Evolutionary conservation across 2,888 invertebrate genomes (phyloP).

Genomic region (Hecatera dysodea): DNA sequence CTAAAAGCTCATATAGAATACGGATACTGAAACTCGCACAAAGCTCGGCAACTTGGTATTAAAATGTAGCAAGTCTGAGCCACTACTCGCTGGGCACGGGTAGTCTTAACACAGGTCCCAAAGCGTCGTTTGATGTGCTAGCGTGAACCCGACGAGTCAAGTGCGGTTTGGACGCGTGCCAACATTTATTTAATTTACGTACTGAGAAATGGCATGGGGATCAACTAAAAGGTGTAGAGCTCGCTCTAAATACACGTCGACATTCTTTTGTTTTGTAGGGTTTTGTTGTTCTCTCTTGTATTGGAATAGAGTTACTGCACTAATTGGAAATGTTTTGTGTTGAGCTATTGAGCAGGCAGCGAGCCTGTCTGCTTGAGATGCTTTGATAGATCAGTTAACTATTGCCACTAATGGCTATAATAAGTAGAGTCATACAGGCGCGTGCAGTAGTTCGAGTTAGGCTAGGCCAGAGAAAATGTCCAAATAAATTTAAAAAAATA

Average conservation of each 20-base stretch:
- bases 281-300: not conserved
- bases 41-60: too few relatives aligned
- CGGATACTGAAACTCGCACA: too few relatives aligned
- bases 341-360: too few relatives aligned
- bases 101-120: slow-evolving; percentile 23
- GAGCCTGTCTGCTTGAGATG: too few relatives aligned
- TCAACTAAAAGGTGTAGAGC: slow-evolving; percentile 2
- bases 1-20: too few relatives aligned
- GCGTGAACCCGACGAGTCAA: not conserved
- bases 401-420: too few relatives aligned
- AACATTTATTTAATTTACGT: slow-evolving; percentile 51
- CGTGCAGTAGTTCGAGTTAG: too few relatives aligned
- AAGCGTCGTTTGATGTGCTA: slow-evolving; percentile 32
- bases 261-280: slow-evolving; percentile 21
- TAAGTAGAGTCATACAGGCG: too few relatives aligned
- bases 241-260: not conserved
- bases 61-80: slow-evolving; percentile 21
- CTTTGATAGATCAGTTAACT: too few relatives aligned
- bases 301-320: not conserved
- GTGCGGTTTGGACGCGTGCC: slow-evolving; percentile 45
- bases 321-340: not conserved
- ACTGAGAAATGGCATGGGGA: slow-evolving; percentile 11
- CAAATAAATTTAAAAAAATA: too few relatives aligned
- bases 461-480: too few relatives aligned
- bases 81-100: not conserved